Evolutionary conservation across 2,888 invertebrate species (phyloP).

Genomic region (Sturmia bella): DNA sequence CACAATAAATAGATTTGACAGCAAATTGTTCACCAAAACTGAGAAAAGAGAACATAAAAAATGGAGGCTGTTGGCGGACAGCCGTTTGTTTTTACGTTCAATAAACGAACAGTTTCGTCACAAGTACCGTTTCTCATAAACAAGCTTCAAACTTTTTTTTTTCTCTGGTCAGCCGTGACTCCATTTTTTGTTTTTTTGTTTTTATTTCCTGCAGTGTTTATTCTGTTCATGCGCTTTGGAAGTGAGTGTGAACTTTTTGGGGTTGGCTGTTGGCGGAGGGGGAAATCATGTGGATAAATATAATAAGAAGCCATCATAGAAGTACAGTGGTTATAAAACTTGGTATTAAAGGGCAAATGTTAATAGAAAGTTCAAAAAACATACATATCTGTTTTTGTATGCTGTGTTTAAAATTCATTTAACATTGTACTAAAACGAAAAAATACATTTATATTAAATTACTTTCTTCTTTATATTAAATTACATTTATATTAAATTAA

Average conservation of each 20-base stretch:
- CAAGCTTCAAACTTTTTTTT: neutral
- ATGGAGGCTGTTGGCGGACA: neutral
- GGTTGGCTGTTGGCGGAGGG: neutral
- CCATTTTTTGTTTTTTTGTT: conserved; percentile 36
- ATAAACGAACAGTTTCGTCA: conserved; percentile 14
- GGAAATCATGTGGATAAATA: conserved; percentile 26
- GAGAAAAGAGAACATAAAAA: neutral
- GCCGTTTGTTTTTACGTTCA: conserved; percentile 15
- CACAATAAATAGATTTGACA: conserved; percentile 55
- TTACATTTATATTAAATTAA: no score
- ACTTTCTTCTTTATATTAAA: no score
- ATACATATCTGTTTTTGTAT: no score
- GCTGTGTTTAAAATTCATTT: no score
- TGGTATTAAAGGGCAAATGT: neutral
- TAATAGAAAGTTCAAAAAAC: no score
- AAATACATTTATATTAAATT: no score
- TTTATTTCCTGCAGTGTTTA: neutral
- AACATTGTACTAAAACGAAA: no score
- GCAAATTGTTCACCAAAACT: conserved; percentile 33
- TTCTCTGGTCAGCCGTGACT: conserved; percentile 39
- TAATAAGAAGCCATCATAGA: conserved; percentile 64
- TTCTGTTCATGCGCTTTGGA: conserved; percentile 52
- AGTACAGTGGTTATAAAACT: conserved; percentile 41
- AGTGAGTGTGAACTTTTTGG: neutral
- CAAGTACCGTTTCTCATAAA: neutral